Evolutionary conservation across 2,888 invertebrate species (phyloP).

Genomic region (Stenichneumon culpator): DNA sequence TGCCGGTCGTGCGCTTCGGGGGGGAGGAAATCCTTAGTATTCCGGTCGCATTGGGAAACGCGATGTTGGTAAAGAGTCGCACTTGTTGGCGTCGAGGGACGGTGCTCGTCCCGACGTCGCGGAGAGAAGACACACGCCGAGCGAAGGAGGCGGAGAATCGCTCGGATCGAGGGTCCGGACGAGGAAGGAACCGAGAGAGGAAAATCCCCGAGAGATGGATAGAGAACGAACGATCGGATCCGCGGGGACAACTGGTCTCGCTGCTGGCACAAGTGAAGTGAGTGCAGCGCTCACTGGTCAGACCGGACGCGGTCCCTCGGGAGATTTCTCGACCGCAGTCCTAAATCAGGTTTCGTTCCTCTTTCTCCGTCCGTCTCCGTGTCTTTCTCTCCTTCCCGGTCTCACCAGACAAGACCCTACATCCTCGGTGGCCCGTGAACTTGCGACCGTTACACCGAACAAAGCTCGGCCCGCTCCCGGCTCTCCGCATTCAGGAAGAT

Average conservation of each 20-base stretch:
- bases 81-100: slow-evolving; percentile 82
- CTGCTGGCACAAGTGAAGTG: slow-evolving; percentile 79
- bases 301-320: slow-evolving; percentile 79
- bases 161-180: slow-evolving; percentile 5
- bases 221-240: slow-evolving; percentile 76
- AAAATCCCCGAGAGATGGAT: slow-evolving; percentile 27
- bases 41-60: slow-evolving; percentile 78
- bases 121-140: slow-evolving; percentile 52
- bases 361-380: slow-evolving; percentile 70
- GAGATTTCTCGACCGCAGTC: slow-evolving; percentile 83
- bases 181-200: slow-evolving; percentile 13
- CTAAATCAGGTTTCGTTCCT: slow-evolving; percentile 85
- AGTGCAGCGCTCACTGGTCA: slow-evolving; percentile 80
- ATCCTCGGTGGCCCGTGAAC: slow-evolving; percentile 66
- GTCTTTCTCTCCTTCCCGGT: slow-evolving; percentile 69
- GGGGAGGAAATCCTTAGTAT: slow-evolving; percentile 78
- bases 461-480: slow-evolving; percentile 61
- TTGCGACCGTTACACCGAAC: slow-evolving; percentile 71
- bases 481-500: slow-evolving; percentile 10
- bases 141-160: slow-evolving; percentile 24
- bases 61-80: slow-evolving; percentile 84
- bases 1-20: slow-evolving; percentile 13
- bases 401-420: slow-evolving; percentile 46
- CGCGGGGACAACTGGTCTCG: slow-evolving; percentile 75
- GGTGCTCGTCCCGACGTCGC: slow-evolving; percentile 67